phyloP scores from a whole-genome alignment of 2,113 vertebrate species.

The Smithornis capensis region DNA sequence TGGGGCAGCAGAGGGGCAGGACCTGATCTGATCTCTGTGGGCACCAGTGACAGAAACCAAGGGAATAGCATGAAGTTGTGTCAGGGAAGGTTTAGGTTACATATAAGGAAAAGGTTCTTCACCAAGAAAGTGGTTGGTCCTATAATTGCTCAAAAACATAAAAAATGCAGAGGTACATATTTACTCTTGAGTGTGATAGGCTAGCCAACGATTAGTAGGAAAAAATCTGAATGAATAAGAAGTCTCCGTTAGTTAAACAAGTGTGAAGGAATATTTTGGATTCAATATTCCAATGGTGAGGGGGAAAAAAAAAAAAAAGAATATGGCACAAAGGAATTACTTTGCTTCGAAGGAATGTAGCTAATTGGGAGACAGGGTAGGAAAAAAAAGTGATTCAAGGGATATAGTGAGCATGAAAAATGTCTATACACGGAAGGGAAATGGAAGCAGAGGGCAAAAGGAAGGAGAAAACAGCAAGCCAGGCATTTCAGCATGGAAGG shows the following conservation, averaged over 20 bases:
- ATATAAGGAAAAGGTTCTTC: no score
- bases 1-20: no score
- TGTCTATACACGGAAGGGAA: not conserved
- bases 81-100: no score
- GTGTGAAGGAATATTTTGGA: not conserved
- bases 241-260: not conserved
- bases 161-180: not conserved
- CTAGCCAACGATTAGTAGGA: not conserved
- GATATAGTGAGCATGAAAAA: not conserved
- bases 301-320: not conserved
- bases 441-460: not conserved
- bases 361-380: not conserved
- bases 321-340: not conserved
- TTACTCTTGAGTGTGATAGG: not conserved
- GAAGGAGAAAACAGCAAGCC: not conserved
- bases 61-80: no score
- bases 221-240: not conserved
- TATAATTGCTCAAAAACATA: not conserved
- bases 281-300: not conserved
- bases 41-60: no score
- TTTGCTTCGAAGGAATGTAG: not conserved
- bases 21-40: no score
- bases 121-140: not conserved
- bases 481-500: not conserved
- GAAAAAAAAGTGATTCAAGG: conserved; percentile 7